Conservation (phyloP, 2,888 invertebrate species). For the Epinotia ramella region DNA sequence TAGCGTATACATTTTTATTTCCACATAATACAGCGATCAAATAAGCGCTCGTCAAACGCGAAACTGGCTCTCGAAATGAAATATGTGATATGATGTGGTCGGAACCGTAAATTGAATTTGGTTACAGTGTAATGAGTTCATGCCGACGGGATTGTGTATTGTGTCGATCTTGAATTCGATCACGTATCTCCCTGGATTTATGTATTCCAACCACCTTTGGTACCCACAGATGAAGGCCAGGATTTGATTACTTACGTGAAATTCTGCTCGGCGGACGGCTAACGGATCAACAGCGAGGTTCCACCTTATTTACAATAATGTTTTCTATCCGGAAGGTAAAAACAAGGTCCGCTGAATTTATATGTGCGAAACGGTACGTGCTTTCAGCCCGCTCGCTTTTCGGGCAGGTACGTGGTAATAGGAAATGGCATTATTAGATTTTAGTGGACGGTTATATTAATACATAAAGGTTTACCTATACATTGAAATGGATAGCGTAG, state of each 20-base stretch:
- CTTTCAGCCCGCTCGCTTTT: constrained; percentile 28
- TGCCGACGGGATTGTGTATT: constrained; percentile 74
- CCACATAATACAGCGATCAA: constrained; percentile 61
- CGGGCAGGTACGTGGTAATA: constrained; percentile 18
- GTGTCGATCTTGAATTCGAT: constrained; percentile 80
- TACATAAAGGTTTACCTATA: neutral
- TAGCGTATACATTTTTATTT: constrained; percentile 59
- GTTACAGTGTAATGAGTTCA: constrained; percentile 82
- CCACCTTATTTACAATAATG: constrained; percentile 54
- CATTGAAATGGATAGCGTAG: neutral
- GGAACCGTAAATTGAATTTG: constrained; percentile 80
- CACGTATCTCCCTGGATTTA: constrained; percentile 81
- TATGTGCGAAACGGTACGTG: constrained; percentile 39
- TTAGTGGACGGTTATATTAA: constrained; percentile 12
- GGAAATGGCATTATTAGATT: constrained; percentile 29
- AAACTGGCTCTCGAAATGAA: constrained; percentile 67
- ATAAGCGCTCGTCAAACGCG: constrained; percentile 64
- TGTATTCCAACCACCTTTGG: constrained; percentile 77
- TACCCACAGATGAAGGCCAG: constrained; percentile 64
- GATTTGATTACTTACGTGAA: constrained; percentile 75
- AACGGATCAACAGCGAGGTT: constrained; percentile 62
- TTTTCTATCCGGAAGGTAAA: constrained; percentile 40
- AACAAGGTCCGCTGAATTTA: constrained; percentile 43
- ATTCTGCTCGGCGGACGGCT: constrained; percentile 64
- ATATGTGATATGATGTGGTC: constrained; percentile 74